Evolutionary conservation across 1,140 invertebrate species (phyloP).

Genomic region (Hyles vespertilio): DNA sequence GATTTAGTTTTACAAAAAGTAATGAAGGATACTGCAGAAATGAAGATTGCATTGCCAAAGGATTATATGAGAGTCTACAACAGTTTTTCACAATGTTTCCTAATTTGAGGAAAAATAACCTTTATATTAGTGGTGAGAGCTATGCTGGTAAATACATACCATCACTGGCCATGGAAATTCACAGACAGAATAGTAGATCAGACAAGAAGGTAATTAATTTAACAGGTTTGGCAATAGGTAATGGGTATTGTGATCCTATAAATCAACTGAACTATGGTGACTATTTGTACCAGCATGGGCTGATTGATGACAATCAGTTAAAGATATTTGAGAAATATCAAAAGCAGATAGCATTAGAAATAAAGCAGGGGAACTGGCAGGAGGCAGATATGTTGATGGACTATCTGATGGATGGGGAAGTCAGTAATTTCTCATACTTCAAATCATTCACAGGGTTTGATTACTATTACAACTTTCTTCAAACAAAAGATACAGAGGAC

Average conservation of each 20-base stretch:
- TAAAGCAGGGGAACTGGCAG: constrained; percentile 78
- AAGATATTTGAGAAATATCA: constrained; percentile 78
- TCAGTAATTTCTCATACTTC: constrained; percentile 80
- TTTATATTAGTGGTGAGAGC: constrained; percentile 89
- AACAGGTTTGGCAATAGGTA: constrained; percentile 80
- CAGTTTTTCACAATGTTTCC: constrained; percentile 86
- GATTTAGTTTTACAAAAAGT: constrained; percentile 83
- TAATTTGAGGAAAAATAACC: constrained; percentile 79
- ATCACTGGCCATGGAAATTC: constrained; percentile 83
- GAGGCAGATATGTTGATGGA: constrained; percentile 83
- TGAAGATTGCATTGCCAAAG: constrained; percentile 78
- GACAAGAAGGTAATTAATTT: constrained; percentile 79
- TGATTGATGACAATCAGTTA: constrained; percentile 76
- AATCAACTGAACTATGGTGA: constrained; percentile 80
- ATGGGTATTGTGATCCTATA: constrained; percentile 81
- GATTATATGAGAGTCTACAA: constrained; percentile 77
- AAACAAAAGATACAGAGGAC: constrained; percentile 58
- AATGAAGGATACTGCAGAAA: constrained; percentile 78
- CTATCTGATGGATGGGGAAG: constrained; percentile 78
- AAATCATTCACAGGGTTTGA: constrained; percentile 85
- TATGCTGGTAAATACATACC: constrained; percentile 92
- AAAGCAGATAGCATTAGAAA: constrained; percentile 74
- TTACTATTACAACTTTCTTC: constrained; percentile 88
- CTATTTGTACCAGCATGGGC: constrained; percentile 80
- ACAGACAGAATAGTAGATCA: constrained; percentile 77